Percentiles rank a stretch among this genome's conserved stretches.
These are phyloP conservation scores for Brachystomella parvula DNA, from an alignment of 1,140 invertebrate species.

Conservation along the genomic window DNA sequence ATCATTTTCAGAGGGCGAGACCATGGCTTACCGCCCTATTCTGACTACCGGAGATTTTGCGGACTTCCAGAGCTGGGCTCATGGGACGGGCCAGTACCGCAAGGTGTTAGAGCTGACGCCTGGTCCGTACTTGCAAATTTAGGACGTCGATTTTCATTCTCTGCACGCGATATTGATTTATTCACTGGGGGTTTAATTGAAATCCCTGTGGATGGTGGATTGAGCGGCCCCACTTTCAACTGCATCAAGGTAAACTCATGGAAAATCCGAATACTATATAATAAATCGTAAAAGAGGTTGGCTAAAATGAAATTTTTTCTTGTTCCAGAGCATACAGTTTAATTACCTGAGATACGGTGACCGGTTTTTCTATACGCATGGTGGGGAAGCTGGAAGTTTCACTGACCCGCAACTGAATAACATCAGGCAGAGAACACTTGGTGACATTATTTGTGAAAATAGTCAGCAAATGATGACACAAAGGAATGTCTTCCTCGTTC, in stretches of 20 bases:
- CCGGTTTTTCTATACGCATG: slow-evolving; percentile 52
- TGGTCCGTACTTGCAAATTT: slow-evolving; percentile 13
- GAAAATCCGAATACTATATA: neutral
- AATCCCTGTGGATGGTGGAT: slow-evolving; percentile 43
- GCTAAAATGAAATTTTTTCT: no score
- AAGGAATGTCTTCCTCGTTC: slow-evolving; percentile 46
- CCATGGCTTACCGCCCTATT: slow-evolving; percentile 40
- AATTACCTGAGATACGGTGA: slow-evolving; percentile 44
- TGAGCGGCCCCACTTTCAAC: slow-evolving; percentile 53
- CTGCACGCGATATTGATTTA: slow-evolving; percentile 50
- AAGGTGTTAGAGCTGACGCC: slow-evolving; percentile 1
- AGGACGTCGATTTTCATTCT: neutral
- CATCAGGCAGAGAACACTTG: slow-evolving; percentile 50
- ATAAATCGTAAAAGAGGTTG: no score
- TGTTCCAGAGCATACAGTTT: slow-evolving; percentile 41
- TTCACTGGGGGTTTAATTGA: slow-evolving; percentile 50
- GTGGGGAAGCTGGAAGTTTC: slow-evolving; percentile 47
- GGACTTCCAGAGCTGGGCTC: slow-evolving; percentile 24
- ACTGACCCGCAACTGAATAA: slow-evolving; percentile 50
- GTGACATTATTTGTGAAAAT: slow-evolving; percentile 55
- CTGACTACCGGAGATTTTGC: slow-evolving; percentile 38
- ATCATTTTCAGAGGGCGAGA: slow-evolving; percentile 37
- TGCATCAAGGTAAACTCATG: slow-evolving; percentile 45
- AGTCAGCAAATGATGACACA: slow-evolving; percentile 41
- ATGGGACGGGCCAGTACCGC: neutral